Evolutionary conservation across 2,888 invertebrate species (phyloP).

Genomic region (Bombylius discolor): DNA sequence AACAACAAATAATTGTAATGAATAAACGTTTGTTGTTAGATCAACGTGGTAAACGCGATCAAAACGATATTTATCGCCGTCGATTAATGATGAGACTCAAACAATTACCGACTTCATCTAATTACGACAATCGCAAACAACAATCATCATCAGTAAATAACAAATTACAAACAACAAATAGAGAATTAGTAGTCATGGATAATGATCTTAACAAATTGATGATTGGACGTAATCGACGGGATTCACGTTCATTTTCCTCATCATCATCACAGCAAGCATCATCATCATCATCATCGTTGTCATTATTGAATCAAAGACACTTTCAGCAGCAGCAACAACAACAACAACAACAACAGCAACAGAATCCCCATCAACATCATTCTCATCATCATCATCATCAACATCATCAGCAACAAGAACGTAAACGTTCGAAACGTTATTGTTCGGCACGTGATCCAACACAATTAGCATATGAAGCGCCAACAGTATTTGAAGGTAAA

Average conservation of each 20-base stretch:
- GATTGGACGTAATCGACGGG: slow-evolving; percentile 9
- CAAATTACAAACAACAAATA: slow-evolving; percentile 1
- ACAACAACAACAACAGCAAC: slow-evolving; percentile 7
- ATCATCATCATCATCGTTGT: slow-evolving; percentile 13
- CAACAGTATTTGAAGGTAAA: slow-evolving; percentile 53
- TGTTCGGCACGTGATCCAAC: slow-evolving; percentile 51
- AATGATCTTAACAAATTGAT: slow-evolving; percentile 10
- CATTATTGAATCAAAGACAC: slow-evolving; percentile 3
- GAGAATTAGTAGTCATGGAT: neutral
- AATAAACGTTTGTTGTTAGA: slow-evolving; percentile 3
- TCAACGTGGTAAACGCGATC: slow-evolving; percentile 5
- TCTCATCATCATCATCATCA: slow-evolving; percentile 13
- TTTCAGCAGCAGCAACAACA: slow-evolving; percentile 18
- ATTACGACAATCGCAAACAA: neutral
- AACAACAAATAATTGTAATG: neutral
- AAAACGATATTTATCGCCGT: slow-evolving; percentile 9
- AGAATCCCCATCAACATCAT: slow-evolving; percentile 9
- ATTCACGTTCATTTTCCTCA: slow-evolving; percentile 10
- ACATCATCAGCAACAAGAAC: slow-evolving; percentile 19
- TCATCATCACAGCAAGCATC: slow-evolving; percentile 13
- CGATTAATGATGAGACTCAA: slow-evolving; percentile 8
- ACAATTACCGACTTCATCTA: slow-evolving; percentile 4
- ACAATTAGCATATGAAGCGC: slow-evolving; percentile 49
- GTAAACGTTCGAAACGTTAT: slow-evolving; percentile 31
- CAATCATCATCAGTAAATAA: neutral